A percentile compares a stretch with the other conserved stretches of the same genome.
These are phyloP conservation scores for Sapayoa aenigma DNA, from an alignment of 2,113 vertebrate species.

Conservation along the genomic window DNA sequence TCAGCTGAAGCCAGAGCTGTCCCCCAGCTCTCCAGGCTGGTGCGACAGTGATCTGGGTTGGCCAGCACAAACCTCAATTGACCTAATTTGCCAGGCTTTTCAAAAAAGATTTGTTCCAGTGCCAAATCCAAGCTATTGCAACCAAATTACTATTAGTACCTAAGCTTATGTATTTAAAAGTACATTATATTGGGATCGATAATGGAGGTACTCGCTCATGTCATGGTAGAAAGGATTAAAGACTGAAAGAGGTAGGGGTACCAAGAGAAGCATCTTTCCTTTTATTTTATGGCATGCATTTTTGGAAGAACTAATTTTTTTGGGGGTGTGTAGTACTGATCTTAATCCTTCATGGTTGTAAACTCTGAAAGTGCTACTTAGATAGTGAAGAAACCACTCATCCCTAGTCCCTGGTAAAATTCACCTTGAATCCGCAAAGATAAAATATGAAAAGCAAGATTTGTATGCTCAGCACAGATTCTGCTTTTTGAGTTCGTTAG, in stretches of 20 bases:
- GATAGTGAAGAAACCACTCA: not conserved
- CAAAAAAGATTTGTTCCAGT: not conserved
- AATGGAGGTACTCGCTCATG: not conserved
- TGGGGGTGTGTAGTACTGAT: rapidly evolving
- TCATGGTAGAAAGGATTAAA: not conserved
- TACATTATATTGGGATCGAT: not conserved
- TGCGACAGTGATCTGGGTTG: not conserved
- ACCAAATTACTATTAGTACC: not conserved
- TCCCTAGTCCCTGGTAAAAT: not conserved
- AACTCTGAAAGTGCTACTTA: not conserved
- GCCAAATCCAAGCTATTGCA: not conserved
- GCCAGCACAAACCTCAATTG: not conserved
- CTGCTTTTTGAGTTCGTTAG: not conserved
- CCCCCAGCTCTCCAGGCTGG: not conserved
- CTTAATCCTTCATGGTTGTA: not conserved
- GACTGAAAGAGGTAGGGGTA: not conserved
- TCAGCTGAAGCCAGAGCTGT: not conserved
- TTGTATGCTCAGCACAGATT: not conserved
- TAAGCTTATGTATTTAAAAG: slow-evolving; percentile 5
- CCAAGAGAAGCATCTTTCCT: not conserved
- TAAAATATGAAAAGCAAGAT: not conserved
- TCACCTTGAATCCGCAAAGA: not conserved
- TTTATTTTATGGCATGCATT: not conserved
- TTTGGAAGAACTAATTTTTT: not conserved
- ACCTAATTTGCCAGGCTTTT: not conserved